These are phyloP conservation scores for Condylostylus longicornis DNA, from an alignment of 1,140 invertebrate genomes.

Conservation along the genomic window DNA sequence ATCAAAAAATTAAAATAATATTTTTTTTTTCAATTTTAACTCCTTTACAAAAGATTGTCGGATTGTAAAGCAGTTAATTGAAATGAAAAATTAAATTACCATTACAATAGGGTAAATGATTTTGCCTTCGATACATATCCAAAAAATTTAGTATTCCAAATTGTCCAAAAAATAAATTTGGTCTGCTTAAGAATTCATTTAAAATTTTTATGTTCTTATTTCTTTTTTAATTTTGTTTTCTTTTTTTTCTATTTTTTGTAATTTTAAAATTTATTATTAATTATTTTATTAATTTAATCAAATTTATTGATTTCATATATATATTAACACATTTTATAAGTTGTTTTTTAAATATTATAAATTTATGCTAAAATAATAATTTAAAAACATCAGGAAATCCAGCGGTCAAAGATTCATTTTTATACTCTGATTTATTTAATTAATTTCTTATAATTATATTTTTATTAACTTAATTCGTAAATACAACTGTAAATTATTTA, in stretches of 20 bases:
- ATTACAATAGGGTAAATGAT: constrained; percentile 29
- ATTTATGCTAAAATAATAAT: neutral
- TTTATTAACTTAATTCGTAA: neutral
- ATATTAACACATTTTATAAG: neutral
- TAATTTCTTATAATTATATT: too few species aligned
- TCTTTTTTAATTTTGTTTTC: neutral
- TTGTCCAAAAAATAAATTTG: neutral
- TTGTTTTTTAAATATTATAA: neutral
- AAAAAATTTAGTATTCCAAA: neutral
- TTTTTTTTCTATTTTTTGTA: neutral
- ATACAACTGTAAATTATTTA: neutral
- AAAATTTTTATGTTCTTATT: too few species aligned
- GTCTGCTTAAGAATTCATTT: neutral
- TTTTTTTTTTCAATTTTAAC: neutral
- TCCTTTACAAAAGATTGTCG: too few species aligned
- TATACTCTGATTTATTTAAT: constrained; percentile 6
- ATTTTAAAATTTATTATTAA: too few species aligned
- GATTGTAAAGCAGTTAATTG: too few species aligned
- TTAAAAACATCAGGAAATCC: neutral
- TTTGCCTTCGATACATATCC: constrained; percentile 27
- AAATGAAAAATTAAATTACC: constrained; percentile 19
- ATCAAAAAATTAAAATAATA: constrained; percentile 13
- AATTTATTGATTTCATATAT: neutral
- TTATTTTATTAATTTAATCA: neutral
- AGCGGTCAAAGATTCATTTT: neutral